phyloP scores from a whole-genome alignment of 2,113 vertebrate species.

The Phalacrocorax carbo region DNA sequence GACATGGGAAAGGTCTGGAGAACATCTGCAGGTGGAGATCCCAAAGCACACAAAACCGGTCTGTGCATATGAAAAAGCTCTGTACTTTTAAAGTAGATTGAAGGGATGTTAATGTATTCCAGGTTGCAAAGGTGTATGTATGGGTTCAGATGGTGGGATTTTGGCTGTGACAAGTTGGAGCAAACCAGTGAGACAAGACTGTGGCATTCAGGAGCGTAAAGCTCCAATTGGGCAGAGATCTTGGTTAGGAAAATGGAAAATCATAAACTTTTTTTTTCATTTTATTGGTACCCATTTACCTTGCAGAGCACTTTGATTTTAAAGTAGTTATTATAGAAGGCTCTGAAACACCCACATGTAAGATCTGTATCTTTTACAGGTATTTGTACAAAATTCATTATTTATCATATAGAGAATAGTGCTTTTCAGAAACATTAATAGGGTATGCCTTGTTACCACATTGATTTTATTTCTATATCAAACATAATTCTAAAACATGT shows the following conservation, averaged over 20 bases:
- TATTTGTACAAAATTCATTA: background rate
- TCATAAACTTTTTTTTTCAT: background rate
- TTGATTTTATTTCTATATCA: background rate
- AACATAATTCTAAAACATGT: background rate
- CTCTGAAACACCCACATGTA: background rate
- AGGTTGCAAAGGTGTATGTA: too few relatives aligned
- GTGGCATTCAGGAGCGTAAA: background rate
- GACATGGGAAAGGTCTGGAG: background rate
- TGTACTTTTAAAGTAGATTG: fast-evolving
- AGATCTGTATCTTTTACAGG: background rate
- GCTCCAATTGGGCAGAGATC: background rate
- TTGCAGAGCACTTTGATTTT: background rate
- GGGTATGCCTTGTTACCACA: background rate
- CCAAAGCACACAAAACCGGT: background rate
- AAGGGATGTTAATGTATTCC: too few relatives aligned
- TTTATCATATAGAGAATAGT: background rate
- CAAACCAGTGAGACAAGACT: background rate
- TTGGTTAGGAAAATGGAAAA: background rate
- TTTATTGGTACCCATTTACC: background rate
- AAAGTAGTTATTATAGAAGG: background rate
- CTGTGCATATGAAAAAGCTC: background rate
- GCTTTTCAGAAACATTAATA: background rate
- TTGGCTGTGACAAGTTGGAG: background rate
- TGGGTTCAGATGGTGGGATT: background rate
- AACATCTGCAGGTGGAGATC: background rate